Evolutionary conservation across 2,113 vertebrate genomes (phyloP), one percentile per base, ranked within the genome.

Genomic region (Ascaphus truei): DNA sequence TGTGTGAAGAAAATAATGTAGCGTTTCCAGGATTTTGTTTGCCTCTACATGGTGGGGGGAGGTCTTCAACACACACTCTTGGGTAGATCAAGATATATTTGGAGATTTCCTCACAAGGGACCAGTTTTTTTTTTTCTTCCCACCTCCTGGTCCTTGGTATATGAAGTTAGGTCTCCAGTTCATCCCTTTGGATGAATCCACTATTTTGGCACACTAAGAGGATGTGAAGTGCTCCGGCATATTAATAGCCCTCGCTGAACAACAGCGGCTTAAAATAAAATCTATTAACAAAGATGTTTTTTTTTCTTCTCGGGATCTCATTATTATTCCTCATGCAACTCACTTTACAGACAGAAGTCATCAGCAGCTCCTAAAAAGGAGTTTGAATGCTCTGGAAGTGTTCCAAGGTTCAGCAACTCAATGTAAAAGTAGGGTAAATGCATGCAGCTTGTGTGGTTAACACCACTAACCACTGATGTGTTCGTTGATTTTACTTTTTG

Each of bases 281-380:
- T 34, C 68, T 63, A 65, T 73, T 58, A 73, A 79, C 72, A 76
- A 76, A 74, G 76, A 64, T 56, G 68, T 62, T 57, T 76, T 22
- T 78, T 72, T 79, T 52, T 22, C 76, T 71, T 79, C 9, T 60
- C 57, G 62, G 51, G 62, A 58, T 74, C 79, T 77, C 76, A 79
- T 84, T 84, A 75, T 81, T 80, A 82, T 81, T 82, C 82, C 76
- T 75, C 72, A 8, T 50, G 72, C 73, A 72, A 53, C 48, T 73
- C 68, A 25, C n/a, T 55, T 66, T 75, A 76, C 9, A 66, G 37
- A 67, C 51, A 56, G 20, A 57, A 41, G 36, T 39, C 34, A 34
- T 51, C 25, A 37, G 18, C 47, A 26, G 55, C 52, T 27, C 33
- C 20, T 25, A 30, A 45, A 45, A 8, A 58, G 36, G 15, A n/a